These are phyloP conservation scores for Hydropsyche betteni DNA, from an alignment of 2,888 invertebrate species.

Conservation along the genomic window DNA sequence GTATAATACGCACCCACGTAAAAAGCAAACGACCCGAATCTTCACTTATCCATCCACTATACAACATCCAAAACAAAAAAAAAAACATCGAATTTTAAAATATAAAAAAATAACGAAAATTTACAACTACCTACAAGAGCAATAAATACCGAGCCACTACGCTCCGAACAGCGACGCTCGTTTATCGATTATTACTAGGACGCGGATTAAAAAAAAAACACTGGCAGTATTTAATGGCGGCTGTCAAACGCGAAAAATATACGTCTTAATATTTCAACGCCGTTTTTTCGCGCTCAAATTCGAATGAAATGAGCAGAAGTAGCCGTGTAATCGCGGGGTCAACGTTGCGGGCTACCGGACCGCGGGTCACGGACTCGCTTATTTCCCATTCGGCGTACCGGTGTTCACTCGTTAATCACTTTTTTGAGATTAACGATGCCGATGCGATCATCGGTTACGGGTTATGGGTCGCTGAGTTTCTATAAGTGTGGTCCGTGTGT, in stretches of 20 bases:
- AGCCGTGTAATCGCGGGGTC: constrained; percentile 26
- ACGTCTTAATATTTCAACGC: constrained; percentile 26
- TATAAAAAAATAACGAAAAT: too few relatives aligned
- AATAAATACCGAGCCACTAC: too few relatives aligned
- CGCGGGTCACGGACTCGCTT: constrained; percentile 32
- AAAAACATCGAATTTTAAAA: too few relatives aligned
- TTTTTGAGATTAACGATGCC: constrained; percentile 36
- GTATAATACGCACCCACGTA: too few relatives aligned
- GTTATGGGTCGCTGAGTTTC: too few relatives aligned
- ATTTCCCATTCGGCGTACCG: constrained; percentile 26
- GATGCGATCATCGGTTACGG: constrained; percentile 8
- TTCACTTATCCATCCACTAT: too few relatives aligned
- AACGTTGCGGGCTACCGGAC: constrained; percentile 34
- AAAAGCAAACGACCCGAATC: too few relatives aligned
- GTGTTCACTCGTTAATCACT: constrained; percentile 32
- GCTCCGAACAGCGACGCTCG: too few relatives aligned
- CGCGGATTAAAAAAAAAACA: constrained; percentile 2
- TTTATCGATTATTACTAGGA: too few relatives aligned
- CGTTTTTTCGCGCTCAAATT: not conserved
- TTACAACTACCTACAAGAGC: too few relatives aligned
- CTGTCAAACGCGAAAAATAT: constrained; percentile 26
- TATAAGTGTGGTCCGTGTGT: not conserved
- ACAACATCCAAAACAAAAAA: too few relatives aligned
- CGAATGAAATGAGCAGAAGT: constrained; percentile 19
- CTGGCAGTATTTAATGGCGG: constrained; percentile 20